Conservation (phyloP, 2,797 vertebrate genomes). For the Glossophaga mutica region DNA sequence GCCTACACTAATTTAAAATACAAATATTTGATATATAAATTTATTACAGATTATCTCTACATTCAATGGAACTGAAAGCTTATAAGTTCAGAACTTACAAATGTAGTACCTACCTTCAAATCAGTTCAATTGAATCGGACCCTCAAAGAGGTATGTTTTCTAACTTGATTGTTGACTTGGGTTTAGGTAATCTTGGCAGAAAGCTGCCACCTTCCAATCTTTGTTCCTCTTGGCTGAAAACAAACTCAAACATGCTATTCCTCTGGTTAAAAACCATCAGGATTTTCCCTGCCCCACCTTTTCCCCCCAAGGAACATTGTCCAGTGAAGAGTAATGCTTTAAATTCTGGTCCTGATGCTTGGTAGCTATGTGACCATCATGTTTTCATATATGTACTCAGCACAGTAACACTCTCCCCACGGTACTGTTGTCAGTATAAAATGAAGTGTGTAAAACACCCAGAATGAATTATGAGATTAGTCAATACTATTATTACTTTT, state of each 20-base stretch:
- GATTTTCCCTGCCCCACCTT: fast-evolving
- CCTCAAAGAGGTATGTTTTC: not conserved
- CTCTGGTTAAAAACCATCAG: not conserved
- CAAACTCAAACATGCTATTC: not conserved
- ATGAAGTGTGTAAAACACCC: not conserved
- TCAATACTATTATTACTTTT: not conserved
- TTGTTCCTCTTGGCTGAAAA: not conserved
- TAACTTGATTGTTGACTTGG: not conserved
- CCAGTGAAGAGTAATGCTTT: not conserved
- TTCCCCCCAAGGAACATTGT: not conserved
- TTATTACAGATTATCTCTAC: not conserved
- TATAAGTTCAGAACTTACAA: not conserved
- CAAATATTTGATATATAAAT: not conserved
- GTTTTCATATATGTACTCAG: not conserved
- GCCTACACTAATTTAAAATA: not conserved
- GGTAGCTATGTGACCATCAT: not conserved
- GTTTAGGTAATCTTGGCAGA: not conserved
- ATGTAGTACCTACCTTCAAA: not conserved
- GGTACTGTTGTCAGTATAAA: not conserved
- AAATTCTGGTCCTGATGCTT: not conserved
- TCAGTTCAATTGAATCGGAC: not conserved
- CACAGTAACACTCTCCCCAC: not conserved
- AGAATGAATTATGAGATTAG: not conserved
- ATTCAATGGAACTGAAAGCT: not conserved
- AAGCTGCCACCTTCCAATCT: not conserved